Evolutionary conservation across 2,797 vertebrate species (phyloP), one percentile per base, ranked within the genome.

Genomic region (Pipistrellus pipistrellus): DNA sequence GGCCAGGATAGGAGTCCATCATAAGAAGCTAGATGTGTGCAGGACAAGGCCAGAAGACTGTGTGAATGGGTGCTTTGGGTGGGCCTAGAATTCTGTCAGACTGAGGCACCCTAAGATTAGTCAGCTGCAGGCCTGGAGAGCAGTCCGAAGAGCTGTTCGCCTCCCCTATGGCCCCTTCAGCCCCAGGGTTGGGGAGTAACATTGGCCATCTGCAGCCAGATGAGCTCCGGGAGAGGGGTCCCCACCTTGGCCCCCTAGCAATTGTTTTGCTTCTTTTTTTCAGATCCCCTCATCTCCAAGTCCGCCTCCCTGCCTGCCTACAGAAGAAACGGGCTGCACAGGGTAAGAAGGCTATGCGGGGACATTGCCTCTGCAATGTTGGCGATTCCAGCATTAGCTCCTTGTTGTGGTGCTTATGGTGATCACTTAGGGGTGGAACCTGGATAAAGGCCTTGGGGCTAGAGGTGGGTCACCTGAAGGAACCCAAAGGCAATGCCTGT

Each of bases 261-360:
- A 92, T 59, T 48, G 68, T 30, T 66, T 73, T 57, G 35, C 55
- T 96, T 86, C 90, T 90, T 93, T 91, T 83, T 98, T 98, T 83
- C 97, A 99, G 99, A 99, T 98, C 99, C 99, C 1, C 99, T 99
- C 97, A 99, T 98, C 94, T 99, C 99, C 15, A 99, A 99, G 96
- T 99, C 99, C 0, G 98, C 99, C 59, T 99, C 99, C 7, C 98
- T 99, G 25, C 99, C 99, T 93, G 99, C 99, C 97, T 99, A 99
- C 95, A 98, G 99, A 96, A 99, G 99, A 95, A 99, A 99, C 0
- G 99, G 99, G 89, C 98, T 99, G 76, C 99, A 99, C 97, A 98
- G 99, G 99, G 99, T 99, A 97, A 99, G 98, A 90, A 71, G 48
- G 18, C 62, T 15, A 6, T 27, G 15, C 17, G 27, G 32, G 64